Evolutionary conservation across 2,797 vertebrate genomes (phyloP).

Genomic region (Eulemur rubriventer): DNA sequence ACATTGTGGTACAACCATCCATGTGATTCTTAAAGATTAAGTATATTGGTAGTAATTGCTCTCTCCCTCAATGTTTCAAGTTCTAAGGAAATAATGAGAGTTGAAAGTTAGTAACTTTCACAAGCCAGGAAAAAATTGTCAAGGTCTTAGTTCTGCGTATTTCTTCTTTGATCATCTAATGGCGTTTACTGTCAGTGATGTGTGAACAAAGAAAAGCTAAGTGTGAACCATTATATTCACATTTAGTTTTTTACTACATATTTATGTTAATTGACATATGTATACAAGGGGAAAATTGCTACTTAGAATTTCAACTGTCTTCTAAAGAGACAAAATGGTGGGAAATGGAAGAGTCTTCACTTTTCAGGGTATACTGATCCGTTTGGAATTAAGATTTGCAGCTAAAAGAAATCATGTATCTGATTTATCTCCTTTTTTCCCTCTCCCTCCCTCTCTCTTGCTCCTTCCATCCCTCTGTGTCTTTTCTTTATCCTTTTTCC

Average conservation of each 20-base stretch:
- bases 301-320: slow-evolving; percentile 48
- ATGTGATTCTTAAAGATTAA: background rate
- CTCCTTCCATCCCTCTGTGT: background rate
- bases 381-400: background rate
- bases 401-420: background rate
- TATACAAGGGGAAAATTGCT: background rate
- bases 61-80: background rate
- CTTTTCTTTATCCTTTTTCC: too few species aligned
- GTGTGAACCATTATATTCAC: slow-evolving; percentile 40
- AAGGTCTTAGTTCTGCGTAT: background rate
- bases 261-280: slow-evolving; percentile 54
- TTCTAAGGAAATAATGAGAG: slow-evolving; percentile 17
- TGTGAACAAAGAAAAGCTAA: slow-evolving; percentile 57
- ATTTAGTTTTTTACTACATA: slow-evolving; percentile 46
- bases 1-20: background rate
- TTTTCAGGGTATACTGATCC: background rate
- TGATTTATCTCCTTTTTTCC: background rate
- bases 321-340: background rate
- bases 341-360: background rate
- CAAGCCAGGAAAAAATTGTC: background rate
- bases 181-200: background rate
- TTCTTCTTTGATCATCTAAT: slow-evolving; percentile 25
- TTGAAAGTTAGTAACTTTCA: slow-evolving; percentile 20
- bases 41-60: background rate
- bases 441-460: background rate